Evolutionary conservation across 2,113 vertebrate genomes (phyloP).

Genomic region (Heteronetta atricapilla): DNA sequence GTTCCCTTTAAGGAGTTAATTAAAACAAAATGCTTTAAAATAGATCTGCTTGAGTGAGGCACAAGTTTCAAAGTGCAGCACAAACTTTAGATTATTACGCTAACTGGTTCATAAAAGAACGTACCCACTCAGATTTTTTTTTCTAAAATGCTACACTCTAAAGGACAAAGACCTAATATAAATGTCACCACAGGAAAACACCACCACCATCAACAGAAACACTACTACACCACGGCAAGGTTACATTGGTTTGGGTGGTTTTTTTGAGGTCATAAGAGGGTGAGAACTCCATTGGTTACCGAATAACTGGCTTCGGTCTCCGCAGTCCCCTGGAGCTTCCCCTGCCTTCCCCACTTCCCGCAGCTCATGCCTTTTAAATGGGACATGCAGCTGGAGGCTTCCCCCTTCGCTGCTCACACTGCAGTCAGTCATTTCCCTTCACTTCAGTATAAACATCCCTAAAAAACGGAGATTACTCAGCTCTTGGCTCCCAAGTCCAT

Average conservation of each 20-base stretch:
- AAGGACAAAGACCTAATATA: not conserved
- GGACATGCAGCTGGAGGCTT: not conserved
- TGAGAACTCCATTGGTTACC: not conserved
- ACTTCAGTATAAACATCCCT: not conserved
- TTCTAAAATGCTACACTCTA: not conserved
- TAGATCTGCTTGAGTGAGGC: not conserved
- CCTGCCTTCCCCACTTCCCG: not conserved
- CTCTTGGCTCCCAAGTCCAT: not conserved
- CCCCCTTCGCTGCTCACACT: not conserved
- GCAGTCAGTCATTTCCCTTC: not conserved
- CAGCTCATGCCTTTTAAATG: not conserved
- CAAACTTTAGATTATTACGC: not conserved
- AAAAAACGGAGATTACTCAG: not conserved
- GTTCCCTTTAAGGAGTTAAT: not conserved
- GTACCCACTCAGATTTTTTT: not conserved
- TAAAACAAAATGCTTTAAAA: not conserved
- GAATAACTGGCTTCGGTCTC: not conserved
- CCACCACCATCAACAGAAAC: too few species aligned
- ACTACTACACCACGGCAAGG: not conserved
- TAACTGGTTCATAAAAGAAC: not conserved
- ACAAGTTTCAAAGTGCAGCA: not conserved
- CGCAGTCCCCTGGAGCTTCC: not conserved
- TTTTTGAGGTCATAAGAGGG: not conserved
- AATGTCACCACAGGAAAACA: not conserved
- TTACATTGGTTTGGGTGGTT: accelerated